Base-by-base conservation (phyloP, 2,113 vertebrate species). In the Antigone vipio region DNA sequence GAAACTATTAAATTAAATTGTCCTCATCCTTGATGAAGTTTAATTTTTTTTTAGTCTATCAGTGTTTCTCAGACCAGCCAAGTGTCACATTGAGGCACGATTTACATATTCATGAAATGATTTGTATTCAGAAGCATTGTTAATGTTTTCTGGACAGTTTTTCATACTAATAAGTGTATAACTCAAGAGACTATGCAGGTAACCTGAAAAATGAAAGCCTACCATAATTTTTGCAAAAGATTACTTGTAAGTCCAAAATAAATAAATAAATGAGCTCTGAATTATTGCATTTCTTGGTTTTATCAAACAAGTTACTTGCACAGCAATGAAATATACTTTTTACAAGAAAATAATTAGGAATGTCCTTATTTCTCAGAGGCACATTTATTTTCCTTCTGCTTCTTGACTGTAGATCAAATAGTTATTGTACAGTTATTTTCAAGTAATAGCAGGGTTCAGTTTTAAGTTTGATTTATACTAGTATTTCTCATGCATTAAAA, bases 51-150 rank as follows among this genome's bases (percentile, higher is more conserved):
- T 89, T 18, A 68, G 52, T 40, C 82, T 93, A 82, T 96, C 93
- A 87, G 60, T 69, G 71, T 52, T 95, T 85, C 67, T 87, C 96
- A 95, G 93, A 58, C 78, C 67, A 94, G 87, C 69, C 89, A 95
- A 93, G 72, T 91, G 96, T 97, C 96, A 97, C 92, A 90, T 6
- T 95, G 94, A 95, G 81, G 82, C 78, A 72, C 14, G 49, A 55
- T 92, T 92, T 97, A 79, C 89, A 95, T 97, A 90, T 95, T 93
- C 78, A 93, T 97, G 75, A 62, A 30, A 87, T n/a, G 0, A 82
- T 97, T 90, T 87, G 69, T 59, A 92, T 93, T 94, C 96, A 79
- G 60, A 73, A 76, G 63, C 75, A 20, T 93, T 90, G 49, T 76
- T 55, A 78, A 75, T 83, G 34, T 80, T 96, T 97, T 92, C 58